These are phyloP conservation scores for Trissoscelio sp. DNA, from an alignment of 2,888 invertebrate species.

Conservation along the genomic window DNA sequence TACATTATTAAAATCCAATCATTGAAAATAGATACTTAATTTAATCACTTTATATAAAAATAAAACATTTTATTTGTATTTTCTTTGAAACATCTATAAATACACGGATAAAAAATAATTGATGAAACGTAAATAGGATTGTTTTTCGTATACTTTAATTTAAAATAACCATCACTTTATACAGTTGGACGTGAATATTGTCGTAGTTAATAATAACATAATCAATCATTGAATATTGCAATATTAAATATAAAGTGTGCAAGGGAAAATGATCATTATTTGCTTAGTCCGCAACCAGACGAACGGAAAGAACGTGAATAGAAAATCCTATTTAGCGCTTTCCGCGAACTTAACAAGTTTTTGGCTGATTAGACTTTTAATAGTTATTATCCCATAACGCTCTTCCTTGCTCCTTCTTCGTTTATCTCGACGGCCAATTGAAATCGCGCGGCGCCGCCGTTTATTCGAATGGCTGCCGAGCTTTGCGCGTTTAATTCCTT, in stretches of 20 bases:
- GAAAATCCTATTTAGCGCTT: slow-evolving; percentile 65
- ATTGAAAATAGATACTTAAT: too few species aligned
- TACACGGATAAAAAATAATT: too few species aligned
- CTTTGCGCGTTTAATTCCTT: slow-evolving; percentile 57
- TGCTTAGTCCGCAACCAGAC: background rate
- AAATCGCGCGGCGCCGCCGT: slow-evolving; percentile 68
- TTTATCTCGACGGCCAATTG: slow-evolving; percentile 70
- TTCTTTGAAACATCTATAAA: too few species aligned
- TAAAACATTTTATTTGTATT: too few species aligned
- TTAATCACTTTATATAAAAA: too few species aligned
- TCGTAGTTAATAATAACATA: background rate
- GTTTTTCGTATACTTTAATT: too few species aligned
- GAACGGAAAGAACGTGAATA: slow-evolving; percentile 47
- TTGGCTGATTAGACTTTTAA: slow-evolving; percentile 74
- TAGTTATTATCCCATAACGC: slow-evolving; percentile 72
- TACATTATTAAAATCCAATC: too few species aligned
- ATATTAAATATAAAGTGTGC: background rate
- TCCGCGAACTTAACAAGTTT: slow-evolving; percentile 71
- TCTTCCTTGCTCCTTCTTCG: slow-evolving; percentile 52
- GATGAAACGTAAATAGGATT: too few species aligned
- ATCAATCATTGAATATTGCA: background rate
- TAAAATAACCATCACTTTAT: background rate
- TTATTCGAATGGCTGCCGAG: slow-evolving; percentile 58
- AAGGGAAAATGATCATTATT: background rate
- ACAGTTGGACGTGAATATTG: background rate